Evolutionary conservation across 1,140 invertebrate species (phyloP).

Genomic region (Apis dorsata): DNA sequence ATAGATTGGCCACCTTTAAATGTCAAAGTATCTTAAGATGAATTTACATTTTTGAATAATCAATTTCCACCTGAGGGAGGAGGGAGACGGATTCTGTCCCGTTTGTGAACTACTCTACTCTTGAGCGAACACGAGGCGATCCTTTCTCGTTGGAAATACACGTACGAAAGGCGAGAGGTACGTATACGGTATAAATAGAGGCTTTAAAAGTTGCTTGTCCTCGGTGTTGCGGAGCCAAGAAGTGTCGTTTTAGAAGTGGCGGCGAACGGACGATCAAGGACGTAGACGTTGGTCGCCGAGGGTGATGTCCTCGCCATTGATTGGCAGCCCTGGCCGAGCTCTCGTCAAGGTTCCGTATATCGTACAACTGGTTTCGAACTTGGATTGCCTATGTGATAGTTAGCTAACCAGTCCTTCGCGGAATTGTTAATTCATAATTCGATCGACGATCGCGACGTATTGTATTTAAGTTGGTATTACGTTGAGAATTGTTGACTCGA

Average conservation of each 20-base stretch:
- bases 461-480: too few species aligned
- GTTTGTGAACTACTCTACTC: too few species aligned
- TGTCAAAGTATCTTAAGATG: too few species aligned
- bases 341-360: conserved; percentile 59
- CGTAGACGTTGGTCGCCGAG: conserved; percentile 66
- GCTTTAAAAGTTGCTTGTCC: conserved; percentile 39
- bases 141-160: too few species aligned
- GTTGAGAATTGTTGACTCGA: background rate
- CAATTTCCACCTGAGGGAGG: too few species aligned
- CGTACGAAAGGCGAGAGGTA: too few species aligned
- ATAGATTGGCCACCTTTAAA: too few species aligned
- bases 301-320: conserved; percentile 77
- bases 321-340: conserved; percentile 72
- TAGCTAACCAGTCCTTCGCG: too few species aligned
- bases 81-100: too few species aligned
- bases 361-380: background rate
- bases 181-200: background rate
- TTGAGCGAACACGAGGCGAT: too few species aligned
- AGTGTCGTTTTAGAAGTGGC: conserved; percentile 34
- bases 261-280: conserved; percentile 64
- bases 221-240: conserved; percentile 32
- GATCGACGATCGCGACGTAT: too few species aligned
- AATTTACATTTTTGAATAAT: too few species aligned
- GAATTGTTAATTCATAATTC: background rate
- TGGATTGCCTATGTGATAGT: background rate